Percentiles rank a stretch among this genome's conserved stretches.
These are phyloP conservation scores for Drosophila buzzatii DNA, from an alignment of 2,888 invertebrate species.

Conservation along the genomic window DNA sequence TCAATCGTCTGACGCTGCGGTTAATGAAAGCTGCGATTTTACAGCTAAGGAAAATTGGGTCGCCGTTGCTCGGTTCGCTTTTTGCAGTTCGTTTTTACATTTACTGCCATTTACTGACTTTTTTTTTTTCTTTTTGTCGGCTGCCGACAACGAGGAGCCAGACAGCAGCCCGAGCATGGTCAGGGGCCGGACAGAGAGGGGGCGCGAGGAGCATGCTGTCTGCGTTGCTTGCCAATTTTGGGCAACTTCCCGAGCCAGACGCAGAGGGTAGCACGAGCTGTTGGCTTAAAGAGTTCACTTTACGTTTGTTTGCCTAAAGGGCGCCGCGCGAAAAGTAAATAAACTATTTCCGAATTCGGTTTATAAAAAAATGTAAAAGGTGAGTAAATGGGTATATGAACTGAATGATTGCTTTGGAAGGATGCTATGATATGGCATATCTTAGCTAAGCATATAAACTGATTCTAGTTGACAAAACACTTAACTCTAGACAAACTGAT, in stretches of 20 bases:
- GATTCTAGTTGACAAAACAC: background rate
- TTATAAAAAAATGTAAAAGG: background rate
- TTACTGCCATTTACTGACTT: slow-evolving; percentile 64
- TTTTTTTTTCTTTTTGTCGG: slow-evolving; percentile 29
- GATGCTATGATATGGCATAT: background rate
- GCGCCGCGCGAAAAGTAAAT: background rate
- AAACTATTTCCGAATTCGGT: background rate
- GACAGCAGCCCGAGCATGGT: background rate
- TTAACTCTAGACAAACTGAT: background rate
- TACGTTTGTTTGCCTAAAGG: slow-evolving; percentile 18
- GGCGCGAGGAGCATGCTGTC: slow-evolving; percentile 34
- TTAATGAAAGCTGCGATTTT: slow-evolving; percentile 75
- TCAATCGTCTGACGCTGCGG: slow-evolving; percentile 65
- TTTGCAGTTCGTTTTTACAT: slow-evolving; percentile 62
- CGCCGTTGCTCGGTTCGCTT: slow-evolving; percentile 39
- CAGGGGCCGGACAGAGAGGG: background rate
- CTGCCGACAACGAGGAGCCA: slow-evolving; percentile 56
- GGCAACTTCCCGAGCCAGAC: background rate
- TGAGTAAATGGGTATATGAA: background rate
- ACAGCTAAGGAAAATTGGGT: slow-evolving; percentile 70
- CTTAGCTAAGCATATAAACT: background rate
- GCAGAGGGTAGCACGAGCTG: background rate
- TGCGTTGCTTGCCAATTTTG: slow-evolving; percentile 53
- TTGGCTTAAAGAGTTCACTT: slow-evolving; percentile 4
- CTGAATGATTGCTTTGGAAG: background rate